Evolutionary conservation across 2,888 invertebrate genomes (phyloP).

Genomic region (Gari tellinella): DNA sequence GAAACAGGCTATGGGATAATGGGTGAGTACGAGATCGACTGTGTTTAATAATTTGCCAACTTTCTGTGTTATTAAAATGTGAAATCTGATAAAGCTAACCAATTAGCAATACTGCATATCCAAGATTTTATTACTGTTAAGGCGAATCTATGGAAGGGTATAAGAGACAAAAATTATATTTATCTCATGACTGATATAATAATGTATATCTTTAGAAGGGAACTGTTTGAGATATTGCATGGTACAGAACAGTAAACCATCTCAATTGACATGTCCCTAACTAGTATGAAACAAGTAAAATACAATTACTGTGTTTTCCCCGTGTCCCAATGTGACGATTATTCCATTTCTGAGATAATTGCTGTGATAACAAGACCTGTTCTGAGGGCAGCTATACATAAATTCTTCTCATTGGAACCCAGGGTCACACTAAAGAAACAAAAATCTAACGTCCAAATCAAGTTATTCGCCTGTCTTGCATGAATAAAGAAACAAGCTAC

Average conservation of each 20-base stretch:
- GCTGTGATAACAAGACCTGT: slow-evolving; percentile 52
- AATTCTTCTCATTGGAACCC: slow-evolving; percentile 33
- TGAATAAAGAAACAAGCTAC: slow-evolving; percentile 47
- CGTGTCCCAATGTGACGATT: slow-evolving; percentile 54
- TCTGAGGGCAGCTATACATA: slow-evolving; percentile 36
- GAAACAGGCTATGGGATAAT: no score
- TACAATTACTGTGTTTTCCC: slow-evolving; percentile 27
- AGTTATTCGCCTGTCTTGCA: slow-evolving; percentile 55
- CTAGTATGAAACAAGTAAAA: slow-evolving; percentile 19
- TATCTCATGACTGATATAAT: no score
- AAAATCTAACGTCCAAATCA: slow-evolving; percentile 49
- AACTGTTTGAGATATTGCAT: slow-evolving; percentile 8
- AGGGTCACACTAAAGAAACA: slow-evolving; percentile 31
- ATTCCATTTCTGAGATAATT: slow-evolving; percentile 50
- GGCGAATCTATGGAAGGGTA: no score
- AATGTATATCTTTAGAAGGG: no score
- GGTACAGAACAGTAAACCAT: slow-evolving; percentile 1
- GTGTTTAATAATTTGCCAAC: no score
- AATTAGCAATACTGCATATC: no score
- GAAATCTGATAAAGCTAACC: no score
- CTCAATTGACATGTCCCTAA: slow-evolving; percentile 16
- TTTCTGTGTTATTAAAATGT: no score
- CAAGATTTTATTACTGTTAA: no score
- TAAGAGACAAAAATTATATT: no score
- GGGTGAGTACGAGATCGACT: no score